These are phyloP conservation scores for Semnornis frantzii DNA, from an alignment of 2,113 vertebrate genomes.

Conservation along the genomic window DNA sequence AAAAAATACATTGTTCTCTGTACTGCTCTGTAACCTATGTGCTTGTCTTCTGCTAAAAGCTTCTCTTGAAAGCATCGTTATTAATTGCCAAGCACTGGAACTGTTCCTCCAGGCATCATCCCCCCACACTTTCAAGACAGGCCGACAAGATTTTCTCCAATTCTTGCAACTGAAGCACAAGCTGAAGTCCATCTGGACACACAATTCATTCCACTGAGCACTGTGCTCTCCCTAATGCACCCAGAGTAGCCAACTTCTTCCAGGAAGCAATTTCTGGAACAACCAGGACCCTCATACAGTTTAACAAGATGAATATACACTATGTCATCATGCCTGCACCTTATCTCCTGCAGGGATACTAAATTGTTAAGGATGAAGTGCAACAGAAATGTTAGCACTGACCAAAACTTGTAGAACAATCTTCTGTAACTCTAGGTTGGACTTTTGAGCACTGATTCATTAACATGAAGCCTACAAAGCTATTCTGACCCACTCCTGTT, in stretches of 20 bases:
- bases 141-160: background rate
- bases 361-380: background rate
- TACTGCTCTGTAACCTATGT: background rate
- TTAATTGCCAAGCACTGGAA: background rate
- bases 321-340: background rate
- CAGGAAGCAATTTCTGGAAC: background rate
- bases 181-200: background rate
- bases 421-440: slow-evolving; percentile 14
- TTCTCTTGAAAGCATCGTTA: background rate
- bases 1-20: background rate
- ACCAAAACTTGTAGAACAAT: background rate
- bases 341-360: background rate
- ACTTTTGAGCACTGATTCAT: background rate
- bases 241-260: background rate
- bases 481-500: background rate
- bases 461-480: background rate
- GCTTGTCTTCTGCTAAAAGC: slow-evolving; percentile 21
- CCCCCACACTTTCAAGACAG: background rate
- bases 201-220: background rate
- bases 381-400: background rate
- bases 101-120: background rate
- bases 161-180: background rate
- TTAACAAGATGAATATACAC: background rate
- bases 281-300: background rate
- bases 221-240: background rate